Percentiles rank a stretch among this genome's conserved stretches.
Conservation (phyloP, 1,140 invertebrate genomes). For the Augochlora pura region DNA sequence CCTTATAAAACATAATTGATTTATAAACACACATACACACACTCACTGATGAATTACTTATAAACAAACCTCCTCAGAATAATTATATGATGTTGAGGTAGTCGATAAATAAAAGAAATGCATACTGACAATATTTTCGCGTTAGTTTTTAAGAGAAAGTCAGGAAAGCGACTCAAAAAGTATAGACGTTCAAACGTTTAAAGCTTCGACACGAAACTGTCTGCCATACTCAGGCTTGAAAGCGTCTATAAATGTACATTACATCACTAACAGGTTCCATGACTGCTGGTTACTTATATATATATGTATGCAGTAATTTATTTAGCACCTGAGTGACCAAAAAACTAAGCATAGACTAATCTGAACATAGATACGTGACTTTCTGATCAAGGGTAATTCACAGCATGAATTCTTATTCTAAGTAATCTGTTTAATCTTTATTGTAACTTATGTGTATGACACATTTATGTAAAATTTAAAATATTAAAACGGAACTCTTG, state of each 20-base stretch:
- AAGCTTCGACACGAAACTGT: conserved; percentile 58
- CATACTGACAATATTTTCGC: conserved; percentile 67
- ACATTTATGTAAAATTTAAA: too few species aligned
- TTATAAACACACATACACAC: not conserved
- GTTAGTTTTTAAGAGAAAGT: not conserved
- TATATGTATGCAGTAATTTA: conserved; percentile 30
- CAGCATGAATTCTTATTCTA: too few species aligned
- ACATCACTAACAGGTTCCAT: conserved; percentile 78
- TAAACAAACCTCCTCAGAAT: conserved; percentile 57
- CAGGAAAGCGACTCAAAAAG: conserved; percentile 1
- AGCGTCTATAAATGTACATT: conserved; percentile 75
- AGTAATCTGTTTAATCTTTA: too few species aligned
- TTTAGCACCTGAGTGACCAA: conserved; percentile 46
- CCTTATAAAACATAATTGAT: not conserved
- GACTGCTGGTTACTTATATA: conserved; percentile 23
- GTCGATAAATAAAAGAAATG: conserved; percentile 70
- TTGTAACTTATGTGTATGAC: too few species aligned
- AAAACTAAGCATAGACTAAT: conserved; percentile 16
- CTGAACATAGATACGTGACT: not conserved
- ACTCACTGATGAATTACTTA: not conserved
- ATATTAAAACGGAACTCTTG: too few species aligned
- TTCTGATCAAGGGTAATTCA: too few species aligned
- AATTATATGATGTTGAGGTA: conserved; percentile 51
- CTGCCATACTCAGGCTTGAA: conserved; percentile 71
- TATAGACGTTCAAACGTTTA: not conserved